These are phyloP conservation scores for Gopherus evgoodei DNA, from an alignment of 2,113 vertebrate genomes.

Conservation along the genomic window DNA sequence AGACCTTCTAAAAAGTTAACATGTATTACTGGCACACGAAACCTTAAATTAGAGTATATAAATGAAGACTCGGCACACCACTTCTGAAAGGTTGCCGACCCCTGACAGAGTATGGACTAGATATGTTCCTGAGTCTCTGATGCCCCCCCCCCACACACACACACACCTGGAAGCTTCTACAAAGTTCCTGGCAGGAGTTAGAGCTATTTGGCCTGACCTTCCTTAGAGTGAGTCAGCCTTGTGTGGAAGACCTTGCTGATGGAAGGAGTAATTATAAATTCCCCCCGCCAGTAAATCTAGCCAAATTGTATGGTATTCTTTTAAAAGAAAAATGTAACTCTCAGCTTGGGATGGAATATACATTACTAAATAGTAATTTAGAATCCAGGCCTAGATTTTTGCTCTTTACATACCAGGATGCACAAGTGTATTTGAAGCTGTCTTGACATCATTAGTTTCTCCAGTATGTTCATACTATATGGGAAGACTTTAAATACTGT, in stretches of 20 bases:
- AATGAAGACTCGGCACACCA: too few species aligned
- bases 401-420: neutral
- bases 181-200: neutral
- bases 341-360: neutral
- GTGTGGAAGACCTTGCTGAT: neutral
- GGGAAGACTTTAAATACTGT: neutral
- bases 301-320: neutral
- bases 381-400: neutral
- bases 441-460: neutral
- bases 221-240: neutral
- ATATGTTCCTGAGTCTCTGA: neutral
- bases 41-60: too few species aligned
- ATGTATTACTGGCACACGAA: too few species aligned
- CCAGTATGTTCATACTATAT: neutral
- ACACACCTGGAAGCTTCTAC: neutral
- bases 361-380: neutral
- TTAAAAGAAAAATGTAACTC: neutral
- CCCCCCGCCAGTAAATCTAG: neutral
- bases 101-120: neutral
- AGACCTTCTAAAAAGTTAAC: too few species aligned
- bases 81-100: too few species aligned
- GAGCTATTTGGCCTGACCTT: neutral
- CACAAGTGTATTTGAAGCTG: neutral
- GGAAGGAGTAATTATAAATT: neutral
- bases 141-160: too few species aligned